Base-by-base conservation (phyloP, 1,140 invertebrate species). In the Lanistes nyassanus region DNA sequence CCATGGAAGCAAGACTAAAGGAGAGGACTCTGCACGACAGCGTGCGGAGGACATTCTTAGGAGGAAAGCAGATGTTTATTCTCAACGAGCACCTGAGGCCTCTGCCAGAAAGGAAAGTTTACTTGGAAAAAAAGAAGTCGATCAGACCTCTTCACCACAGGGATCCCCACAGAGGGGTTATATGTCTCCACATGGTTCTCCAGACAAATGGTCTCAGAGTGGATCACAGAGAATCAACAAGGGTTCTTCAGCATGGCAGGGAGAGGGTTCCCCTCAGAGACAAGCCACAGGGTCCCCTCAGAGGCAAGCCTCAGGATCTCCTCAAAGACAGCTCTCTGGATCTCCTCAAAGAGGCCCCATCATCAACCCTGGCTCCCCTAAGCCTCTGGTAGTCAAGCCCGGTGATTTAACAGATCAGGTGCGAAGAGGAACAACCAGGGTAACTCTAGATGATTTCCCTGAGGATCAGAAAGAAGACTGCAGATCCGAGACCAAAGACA, bases 21-120 rank as follows among this genome's bases (percentile, higher is more conserved):
- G 11, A 21, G 56, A 58, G 7, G 60, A 29, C 34, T 60, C 70
- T 9, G 70, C 70, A 13, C 29, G 70, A 21, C 56, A 60, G 55
- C 56, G 55, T 23, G 70, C 70, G 1, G 70, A 72, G 47, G 70
- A 72, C 29, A 72, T 72, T 34, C 70, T 72, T 11, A 55, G 70
- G 34, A 58, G 70, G 7, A 72, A 58, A 26, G 56, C 55, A 5
- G 70, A 62, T 31, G 19, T 13, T 36, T 36, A 4, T 21, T 9
- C 62, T 36, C n/a, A 19, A 34, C 29, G 26, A 3, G 19, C 62
- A 34, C 26, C 62, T 36, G 29, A 21, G 31, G 65, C 11, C 34
- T 39, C 65, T n/a, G 7, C 36, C 5, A 36, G 65, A 21, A n/a
- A n/a, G 36, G 65, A 66, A 26, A 36, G 36, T 6, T 7, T n/a